Percentiles rank a stretch among this genome's conserved stretches.
phyloP scores from a whole-genome alignment of 2,113 vertebrate genomes.

The Nanorana parkeri region DNA sequence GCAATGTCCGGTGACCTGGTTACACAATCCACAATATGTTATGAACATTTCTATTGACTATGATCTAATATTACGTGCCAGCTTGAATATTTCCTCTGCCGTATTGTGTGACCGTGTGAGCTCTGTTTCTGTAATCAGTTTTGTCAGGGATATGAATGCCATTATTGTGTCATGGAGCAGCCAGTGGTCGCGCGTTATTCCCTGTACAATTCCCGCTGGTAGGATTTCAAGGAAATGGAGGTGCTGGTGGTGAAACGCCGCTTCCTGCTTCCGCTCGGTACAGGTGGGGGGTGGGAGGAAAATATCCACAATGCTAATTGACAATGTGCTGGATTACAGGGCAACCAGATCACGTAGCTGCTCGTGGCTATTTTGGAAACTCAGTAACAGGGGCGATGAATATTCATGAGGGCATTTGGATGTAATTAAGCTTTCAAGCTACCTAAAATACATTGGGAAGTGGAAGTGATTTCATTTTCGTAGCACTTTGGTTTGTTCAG shows the following conservation, averaged over 20 bases:
- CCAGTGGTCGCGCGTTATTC: not conserved
- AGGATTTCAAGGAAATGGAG: constrained; percentile 4
- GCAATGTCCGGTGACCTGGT: no score
- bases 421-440: constrained; percentile 17
- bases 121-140: no score
- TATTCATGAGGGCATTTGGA: constrained; percentile 46
- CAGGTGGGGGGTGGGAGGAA: not conserved
- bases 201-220: not conserved
- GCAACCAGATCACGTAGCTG: not conserved
- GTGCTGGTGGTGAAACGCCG: constrained; percentile 1
- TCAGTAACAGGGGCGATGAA: constrained; percentile 12
- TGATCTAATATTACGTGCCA: no score
- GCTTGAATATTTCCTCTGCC: no score
- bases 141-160: no score
- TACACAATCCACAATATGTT: no score
- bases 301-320: constrained; percentile 2
- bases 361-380: constrained; percentile 26
- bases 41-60: no score
- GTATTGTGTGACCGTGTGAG: no score
- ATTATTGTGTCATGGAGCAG: not conserved
- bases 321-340: constrained; percentile 6
- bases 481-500: not conserved
- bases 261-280: not conserved
- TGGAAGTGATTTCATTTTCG: not conserved
- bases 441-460: not conserved